A percentile compares a stretch with the other conserved stretches of the same genome.
phyloP scores from a whole-genome alignment of 2,113 vertebrate species.

The Sitta europaea region DNA sequence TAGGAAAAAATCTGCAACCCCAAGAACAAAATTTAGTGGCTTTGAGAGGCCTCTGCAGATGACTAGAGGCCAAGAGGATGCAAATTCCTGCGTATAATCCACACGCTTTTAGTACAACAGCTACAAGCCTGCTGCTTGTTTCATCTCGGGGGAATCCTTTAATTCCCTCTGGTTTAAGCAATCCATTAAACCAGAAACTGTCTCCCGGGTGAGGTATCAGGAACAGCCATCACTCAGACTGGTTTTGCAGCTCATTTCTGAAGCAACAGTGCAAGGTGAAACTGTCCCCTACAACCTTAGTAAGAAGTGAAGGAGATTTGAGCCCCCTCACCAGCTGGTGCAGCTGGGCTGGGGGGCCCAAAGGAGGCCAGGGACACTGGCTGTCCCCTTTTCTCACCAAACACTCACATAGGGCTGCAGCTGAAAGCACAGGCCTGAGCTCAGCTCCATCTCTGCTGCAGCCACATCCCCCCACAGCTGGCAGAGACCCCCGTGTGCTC shows the following conservation, averaged over 20 bases:
- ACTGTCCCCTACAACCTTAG: background rate
- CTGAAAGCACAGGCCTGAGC: background rate
- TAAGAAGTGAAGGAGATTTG: rapidly evolving
- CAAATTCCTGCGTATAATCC: background rate
- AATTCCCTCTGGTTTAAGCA: background rate
- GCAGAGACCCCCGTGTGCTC: background rate
- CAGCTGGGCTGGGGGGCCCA: background rate
- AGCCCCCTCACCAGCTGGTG: background rate
- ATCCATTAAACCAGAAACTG: background rate
- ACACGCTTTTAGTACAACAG: background rate
- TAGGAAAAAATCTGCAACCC: background rate
- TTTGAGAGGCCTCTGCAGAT: background rate
- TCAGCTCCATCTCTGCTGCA: background rate
- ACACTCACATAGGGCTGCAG: rapidly evolving
- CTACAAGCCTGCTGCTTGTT: background rate
- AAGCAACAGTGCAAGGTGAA: background rate
- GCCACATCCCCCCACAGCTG: background rate
- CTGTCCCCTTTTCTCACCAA: background rate
- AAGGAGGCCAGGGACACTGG: background rate
- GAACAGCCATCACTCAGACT: background rate
- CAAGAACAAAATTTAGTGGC: background rate
- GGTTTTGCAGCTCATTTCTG: background rate
- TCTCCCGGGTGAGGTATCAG: background rate
- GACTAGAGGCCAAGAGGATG: background rate
- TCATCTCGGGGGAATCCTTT: background rate